Evolutionary conservation across 1,140 invertebrate species (phyloP).

Genomic region (Drosophila miranda): DNA sequence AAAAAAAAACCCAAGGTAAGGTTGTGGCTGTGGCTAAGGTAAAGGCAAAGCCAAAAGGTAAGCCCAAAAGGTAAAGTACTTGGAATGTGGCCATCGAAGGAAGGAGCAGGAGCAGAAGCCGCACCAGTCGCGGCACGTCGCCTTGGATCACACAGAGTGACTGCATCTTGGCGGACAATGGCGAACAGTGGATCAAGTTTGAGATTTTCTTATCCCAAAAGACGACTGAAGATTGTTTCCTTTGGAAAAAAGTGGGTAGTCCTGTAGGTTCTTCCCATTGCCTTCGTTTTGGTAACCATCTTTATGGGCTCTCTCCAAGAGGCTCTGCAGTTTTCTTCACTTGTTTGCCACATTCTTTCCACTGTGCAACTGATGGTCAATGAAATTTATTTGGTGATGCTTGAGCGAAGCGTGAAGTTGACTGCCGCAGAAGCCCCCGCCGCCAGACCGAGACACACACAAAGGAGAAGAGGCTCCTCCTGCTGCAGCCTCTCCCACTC

Average conservation of each 20-base stretch:
- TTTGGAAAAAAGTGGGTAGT: too few species aligned
- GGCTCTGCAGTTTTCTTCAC: too few species aligned
- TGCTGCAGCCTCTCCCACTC: background rate
- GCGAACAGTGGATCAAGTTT: slow-evolving; percentile 20
- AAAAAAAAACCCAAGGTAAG: slow-evolving; percentile 52
- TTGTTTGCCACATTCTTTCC: background rate
- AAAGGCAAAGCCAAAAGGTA: slow-evolving; percentile 50
- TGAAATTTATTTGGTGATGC: slow-evolving; percentile 82
- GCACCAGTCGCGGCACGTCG: slow-evolving; percentile 56
- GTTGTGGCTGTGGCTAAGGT: slow-evolving; percentile 31
- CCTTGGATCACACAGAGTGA: slow-evolving; percentile 72
- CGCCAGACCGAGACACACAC: slow-evolving; percentile 21
- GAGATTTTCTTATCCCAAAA: background rate
- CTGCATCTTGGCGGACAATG: slow-evolving; percentile 47
- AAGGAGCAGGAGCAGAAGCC: slow-evolving; percentile 41
- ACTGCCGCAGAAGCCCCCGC: slow-evolving; percentile 75
- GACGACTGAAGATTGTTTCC: too few species aligned
- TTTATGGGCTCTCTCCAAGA: too few species aligned
- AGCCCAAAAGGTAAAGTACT: slow-evolving; percentile 60
- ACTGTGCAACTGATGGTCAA: slow-evolving; percentile 70
- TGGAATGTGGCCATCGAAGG: slow-evolving; percentile 57
- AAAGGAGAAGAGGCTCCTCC: slow-evolving; percentile 27
- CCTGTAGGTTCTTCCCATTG: too few species aligned
- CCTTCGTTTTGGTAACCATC: background rate
- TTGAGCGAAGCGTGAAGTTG: slow-evolving; percentile 81